A percentile compares a stretch with the other conserved stretches of the same genome.
phyloP scores from a whole-genome alignment of 2,113 vertebrate genomes.

The Macquaria australasica region DNA sequence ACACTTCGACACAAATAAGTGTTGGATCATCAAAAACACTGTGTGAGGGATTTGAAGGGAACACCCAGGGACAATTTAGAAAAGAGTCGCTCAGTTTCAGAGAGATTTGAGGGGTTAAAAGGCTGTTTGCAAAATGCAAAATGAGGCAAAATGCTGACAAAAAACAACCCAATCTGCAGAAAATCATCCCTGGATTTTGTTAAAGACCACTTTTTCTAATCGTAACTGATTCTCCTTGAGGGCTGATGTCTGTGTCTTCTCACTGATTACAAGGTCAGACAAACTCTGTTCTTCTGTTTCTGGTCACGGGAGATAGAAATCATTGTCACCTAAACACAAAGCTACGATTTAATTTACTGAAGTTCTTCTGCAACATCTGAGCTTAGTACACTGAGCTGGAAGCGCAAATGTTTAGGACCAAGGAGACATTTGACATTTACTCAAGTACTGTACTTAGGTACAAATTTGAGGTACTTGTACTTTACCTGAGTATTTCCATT shows the following conservation, averaged over 20 bases:
- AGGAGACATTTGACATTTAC: neutral
- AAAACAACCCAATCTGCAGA: slow-evolving; percentile 1
- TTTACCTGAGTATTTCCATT: too few relatives aligned
- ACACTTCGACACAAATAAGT: slow-evolving; percentile 23
- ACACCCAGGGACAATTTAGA: slow-evolving; percentile 4
- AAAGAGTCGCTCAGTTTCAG: neutral
- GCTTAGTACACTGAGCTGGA: neutral
- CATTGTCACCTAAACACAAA: neutral
- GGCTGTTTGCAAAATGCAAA: neutral
- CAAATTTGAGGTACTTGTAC: too few relatives aligned
- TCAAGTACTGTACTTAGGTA: too few relatives aligned
- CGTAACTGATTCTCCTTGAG: neutral
- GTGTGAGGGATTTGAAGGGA: slow-evolving; percentile 10
- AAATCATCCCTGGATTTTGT: slow-evolving; percentile 26
- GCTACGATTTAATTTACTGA: neutral
- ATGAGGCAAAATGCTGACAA: neutral
- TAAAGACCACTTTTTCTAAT: neutral
- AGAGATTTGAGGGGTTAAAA: slow-evolving; percentile 11
- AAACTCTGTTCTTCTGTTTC: slow-evolving; percentile 1
- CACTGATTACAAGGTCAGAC: slow-evolving; percentile 14
- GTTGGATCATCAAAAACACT: neutral
- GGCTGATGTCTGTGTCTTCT: slow-evolving; percentile 11
- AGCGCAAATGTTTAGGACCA: neutral
- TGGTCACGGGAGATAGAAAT: neutral
- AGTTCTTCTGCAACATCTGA: neutral